Conservation (phyloP, 2,888 invertebrate genomes). For the Morpho helenor region DNA sequence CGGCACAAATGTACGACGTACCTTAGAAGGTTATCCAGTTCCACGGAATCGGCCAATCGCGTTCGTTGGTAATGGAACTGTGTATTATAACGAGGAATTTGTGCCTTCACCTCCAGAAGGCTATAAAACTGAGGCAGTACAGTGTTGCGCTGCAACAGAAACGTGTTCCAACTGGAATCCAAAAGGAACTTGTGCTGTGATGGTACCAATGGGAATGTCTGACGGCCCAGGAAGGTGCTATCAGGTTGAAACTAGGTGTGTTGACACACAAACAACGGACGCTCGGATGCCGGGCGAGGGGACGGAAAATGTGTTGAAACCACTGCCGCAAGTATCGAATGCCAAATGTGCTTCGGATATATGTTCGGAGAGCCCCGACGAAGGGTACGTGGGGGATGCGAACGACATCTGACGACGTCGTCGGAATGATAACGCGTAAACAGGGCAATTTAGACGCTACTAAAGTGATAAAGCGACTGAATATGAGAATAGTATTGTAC, state of each 20-base stretch:
- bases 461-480: constrained; percentile 77
- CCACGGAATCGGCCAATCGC: constrained; percentile 74
- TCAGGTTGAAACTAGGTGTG: constrained; percentile 80
- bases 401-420: constrained; percentile 84
- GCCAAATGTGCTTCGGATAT: constrained; percentile 73
- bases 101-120: constrained; percentile 85
- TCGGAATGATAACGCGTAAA: constrained; percentile 63
- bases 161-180: constrained; percentile 71
- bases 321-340: constrained; percentile 65
- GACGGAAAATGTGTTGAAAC: constrained; percentile 61
- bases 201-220: constrained; percentile 67
- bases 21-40: constrained; percentile 89
- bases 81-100: constrained; percentile 77
- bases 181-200: constrained; percentile 74
- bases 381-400: constrained; percentile 91
- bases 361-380: constrained; percentile 90
- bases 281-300: constrained; percentile 60
- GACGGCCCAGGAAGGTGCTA: constrained; percentile 70
- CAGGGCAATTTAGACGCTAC: constrained; percentile 66
- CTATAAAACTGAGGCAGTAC: constrained; percentile 80
- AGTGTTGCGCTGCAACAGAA: constrained; percentile 66
- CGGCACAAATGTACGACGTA: constrained; percentile 83
- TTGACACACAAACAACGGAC: constrained; percentile 81
- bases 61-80: constrained; percentile 66
- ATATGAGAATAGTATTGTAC: constrained; percentile 62